These are phyloP conservation scores for Samia ricini DNA, from an alignment of 1,140 invertebrate species.

Conservation along the genomic window DNA sequence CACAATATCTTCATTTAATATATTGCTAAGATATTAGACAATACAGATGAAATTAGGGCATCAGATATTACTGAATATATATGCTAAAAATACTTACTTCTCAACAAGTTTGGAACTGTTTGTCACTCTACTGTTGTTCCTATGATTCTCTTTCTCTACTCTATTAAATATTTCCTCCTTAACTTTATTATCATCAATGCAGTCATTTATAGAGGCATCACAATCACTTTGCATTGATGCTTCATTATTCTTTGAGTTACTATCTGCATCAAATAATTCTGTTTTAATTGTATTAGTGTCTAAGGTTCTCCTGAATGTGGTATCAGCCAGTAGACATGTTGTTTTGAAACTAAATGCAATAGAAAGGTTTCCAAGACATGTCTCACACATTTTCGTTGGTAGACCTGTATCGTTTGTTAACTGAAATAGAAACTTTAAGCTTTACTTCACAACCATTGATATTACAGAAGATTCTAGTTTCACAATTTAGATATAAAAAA, in stretches of 20 bases:
- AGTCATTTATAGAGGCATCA: neutral
- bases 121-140: neutral
- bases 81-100: too few species aligned
- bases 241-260: neutral
- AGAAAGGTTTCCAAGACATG: conserved; percentile 31
- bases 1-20: too few species aligned
- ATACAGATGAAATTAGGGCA: too few species aligned
- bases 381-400: conserved; percentile 36
- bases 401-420: conserved; percentile 29
- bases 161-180: neutral
- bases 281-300: neutral
- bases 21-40: too few species aligned
- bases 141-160: neutral
- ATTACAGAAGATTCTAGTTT: too few species aligned
- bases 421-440: conserved; percentile 33
- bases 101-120: neutral
- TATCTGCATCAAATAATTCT: conserved; percentile 1
- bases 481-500: too few species aligned
- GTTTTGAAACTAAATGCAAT: conserved; percentile 45
- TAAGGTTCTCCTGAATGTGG: neutral
- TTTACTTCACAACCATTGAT: too few species aligned
- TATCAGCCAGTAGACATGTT: conserved; percentile 31
- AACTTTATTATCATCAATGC: neutral
- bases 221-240: neutral
- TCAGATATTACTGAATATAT: too few species aligned